These are phyloP conservation scores for Micoletzkya japonica DNA, from an alignment of 2,888 invertebrate species.

Conservation along the genomic window DNA sequence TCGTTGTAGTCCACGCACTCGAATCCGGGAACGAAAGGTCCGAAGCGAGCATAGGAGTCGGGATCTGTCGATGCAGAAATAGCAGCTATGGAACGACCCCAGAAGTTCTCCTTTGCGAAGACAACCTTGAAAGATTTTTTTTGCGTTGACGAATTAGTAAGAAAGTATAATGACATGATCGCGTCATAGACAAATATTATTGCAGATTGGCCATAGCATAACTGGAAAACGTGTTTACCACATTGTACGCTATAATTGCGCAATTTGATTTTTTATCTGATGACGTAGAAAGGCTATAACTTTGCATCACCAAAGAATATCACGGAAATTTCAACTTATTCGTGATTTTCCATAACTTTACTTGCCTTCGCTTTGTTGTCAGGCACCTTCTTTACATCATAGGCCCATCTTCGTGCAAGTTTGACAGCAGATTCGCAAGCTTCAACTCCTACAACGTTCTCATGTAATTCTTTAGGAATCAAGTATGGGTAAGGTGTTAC, in stretches of 20 bases:
- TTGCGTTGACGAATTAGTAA: too few species aligned
- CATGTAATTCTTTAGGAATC: too few species aligned
- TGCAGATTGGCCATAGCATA: too few species aligned
- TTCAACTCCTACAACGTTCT: conserved; percentile 80
- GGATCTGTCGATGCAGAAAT: conserved; percentile 88
- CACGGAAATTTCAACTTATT: background rate
- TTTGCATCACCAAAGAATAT: background rate
- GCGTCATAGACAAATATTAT: background rate
- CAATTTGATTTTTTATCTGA: background rate
- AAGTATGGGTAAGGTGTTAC: too few species aligned
- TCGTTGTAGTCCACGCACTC: conserved; percentile 83
- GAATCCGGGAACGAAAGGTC: conserved; percentile 91
- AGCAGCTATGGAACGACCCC: conserved; percentile 89
- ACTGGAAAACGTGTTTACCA: too few species aligned
- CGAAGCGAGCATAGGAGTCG: conserved; percentile 74
- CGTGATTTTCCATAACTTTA: too few species aligned
- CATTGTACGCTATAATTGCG: too few species aligned
- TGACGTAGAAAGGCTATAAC: background rate
- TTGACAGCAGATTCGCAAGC: conserved; percentile 92
- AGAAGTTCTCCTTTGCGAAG: conserved; percentile 90
- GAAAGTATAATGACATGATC: background rate
- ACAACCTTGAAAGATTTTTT: too few species aligned
- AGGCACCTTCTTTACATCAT: conserved; percentile 82
- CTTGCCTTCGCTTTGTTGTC: conserved; percentile 69
- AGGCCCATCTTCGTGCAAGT: conserved; percentile 90